Evolutionary conservation across 1,140 invertebrate genomes (phyloP), one percentile per base, ranked within the genome.

Genomic region (Drosophila sechellia): DNA sequence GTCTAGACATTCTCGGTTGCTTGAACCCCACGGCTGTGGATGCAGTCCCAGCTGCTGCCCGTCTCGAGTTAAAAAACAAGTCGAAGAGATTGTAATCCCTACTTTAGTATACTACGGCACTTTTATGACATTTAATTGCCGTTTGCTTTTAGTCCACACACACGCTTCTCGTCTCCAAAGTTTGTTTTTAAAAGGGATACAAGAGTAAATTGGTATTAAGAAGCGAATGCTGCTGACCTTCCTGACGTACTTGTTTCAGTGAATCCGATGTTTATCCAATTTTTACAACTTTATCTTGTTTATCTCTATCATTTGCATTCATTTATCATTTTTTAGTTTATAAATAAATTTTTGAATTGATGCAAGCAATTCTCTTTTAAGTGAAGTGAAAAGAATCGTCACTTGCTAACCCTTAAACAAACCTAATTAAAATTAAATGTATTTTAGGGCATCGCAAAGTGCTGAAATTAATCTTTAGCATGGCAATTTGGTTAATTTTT

Each of bases 111-210:
- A 42, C 66, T 66, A 61, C 20, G 20, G 31, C 20, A 15, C 64
- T 52, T 68, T 53, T 52, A 53, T 66, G 60, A 53, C 61, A 66
- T 66, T 53, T 68, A 68, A 68, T 66, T 68, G 61, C 60, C 64
- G 13, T 65, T 49, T 40, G 43, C 63, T 66, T 40, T 66, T 65
- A 66, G 34, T 34, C 59, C 60, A 10, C 60, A 39, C 17, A 31
- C 25, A 52, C 31, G 6, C 13, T 5, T 15, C 5, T 5, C 5
- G 6, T 3, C 0, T 3, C 0, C 6, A 17, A 50, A 34, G 27
- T 34, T 11, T 15, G 1, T 10, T 17, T 4, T 48, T 3, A n/a
- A 35, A 17, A n/a, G 27, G 31, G 49, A 49, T 4, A 34, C 1
- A 12, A 35, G 31, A 31, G 15, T 13, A 17, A 35, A 22, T 52